Evolutionary conservation across 2,888 invertebrate species (phyloP), one percentile per base, ranked within the genome.

Genomic region (Nomada hirtipes): DNA sequence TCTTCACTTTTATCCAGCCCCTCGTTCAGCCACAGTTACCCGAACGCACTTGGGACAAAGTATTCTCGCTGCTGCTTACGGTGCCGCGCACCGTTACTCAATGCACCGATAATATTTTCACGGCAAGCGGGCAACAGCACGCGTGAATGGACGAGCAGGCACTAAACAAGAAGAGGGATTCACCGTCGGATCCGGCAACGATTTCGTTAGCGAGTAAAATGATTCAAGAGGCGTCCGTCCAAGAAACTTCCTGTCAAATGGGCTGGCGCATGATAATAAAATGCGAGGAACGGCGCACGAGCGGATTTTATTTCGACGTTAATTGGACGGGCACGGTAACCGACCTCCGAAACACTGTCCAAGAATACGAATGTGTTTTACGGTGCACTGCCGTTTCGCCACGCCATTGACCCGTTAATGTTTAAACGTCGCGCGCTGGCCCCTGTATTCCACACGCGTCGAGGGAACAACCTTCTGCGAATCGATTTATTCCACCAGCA

Each of bases 311-410:
- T 83, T 67, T 67, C 75, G 64, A 85, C 83, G 80, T 87, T 86
- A 86, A 86, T 86, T 83, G 87, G 63, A 64, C 76, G 59, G 50
- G 63, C 71, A 78, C 79, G 83, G 76, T 85, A 69, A 78, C 76
- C 82, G 84, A 87, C 87, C 87, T 72, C 82, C 83, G 82, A 78
- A 84, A 87, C 76, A 76, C 76, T 64, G 82, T 87, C 87, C 76
- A 86, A 87, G 87, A 87, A 87, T 87, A 87, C 87, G 74, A 85
- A 86, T 76, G 73, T 84, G 87, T 87, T 86, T 47, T 87, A 87
- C 82, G 79, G 77, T 77, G 73, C 74, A 71, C 68, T 52, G 86
- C 80, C 81, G 84, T 79, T 85, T 75, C 79, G 72, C 77, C 70
- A 71, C 87, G 87, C 84, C 87, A 87, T 87, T 87, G 87, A 87